Evolutionary conservation across 2,797 vertebrate genomes (phyloP).

Genomic region (Bovichtus variegatus): DNA sequence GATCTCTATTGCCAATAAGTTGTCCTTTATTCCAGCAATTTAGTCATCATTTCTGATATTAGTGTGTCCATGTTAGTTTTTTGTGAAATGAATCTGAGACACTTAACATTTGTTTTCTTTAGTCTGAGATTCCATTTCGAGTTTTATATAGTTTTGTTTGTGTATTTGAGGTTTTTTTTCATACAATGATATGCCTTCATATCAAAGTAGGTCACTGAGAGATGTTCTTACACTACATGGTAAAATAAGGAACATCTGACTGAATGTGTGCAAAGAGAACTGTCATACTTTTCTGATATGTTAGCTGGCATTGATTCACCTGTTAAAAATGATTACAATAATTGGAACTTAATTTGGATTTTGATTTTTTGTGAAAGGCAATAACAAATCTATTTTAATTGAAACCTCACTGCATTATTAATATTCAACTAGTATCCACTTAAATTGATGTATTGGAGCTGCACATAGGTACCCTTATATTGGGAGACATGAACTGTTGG

Average conservation of each 20-base stretch:
- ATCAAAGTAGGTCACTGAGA: neutral
- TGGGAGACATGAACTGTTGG: neutral
- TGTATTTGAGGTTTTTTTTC: neutral
- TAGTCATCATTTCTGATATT: neutral
- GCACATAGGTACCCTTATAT: neutral
- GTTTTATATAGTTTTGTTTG: neutral
- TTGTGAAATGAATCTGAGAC: neutral
- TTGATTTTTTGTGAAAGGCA: neutral
- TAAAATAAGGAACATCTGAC: neutral
- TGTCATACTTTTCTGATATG: no score
- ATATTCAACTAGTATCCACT: neutral
- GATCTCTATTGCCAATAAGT: slow-evolving; percentile 19
- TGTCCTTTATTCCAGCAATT: slow-evolving; percentile 8
- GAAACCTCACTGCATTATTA: neutral
- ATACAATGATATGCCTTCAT: neutral
- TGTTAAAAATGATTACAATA: neutral
- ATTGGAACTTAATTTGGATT: neutral
- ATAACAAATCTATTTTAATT: neutral
- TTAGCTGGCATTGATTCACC: neutral
- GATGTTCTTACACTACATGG: neutral
- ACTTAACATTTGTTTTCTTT: neutral
- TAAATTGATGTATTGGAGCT: neutral
- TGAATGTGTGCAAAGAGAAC: neutral
- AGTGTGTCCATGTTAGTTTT: neutral
- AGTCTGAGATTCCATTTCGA: neutral